Evolutionary conservation across 2,797 vertebrate genomes (phyloP).

Genomic region (Gouania willdenowi): DNA sequence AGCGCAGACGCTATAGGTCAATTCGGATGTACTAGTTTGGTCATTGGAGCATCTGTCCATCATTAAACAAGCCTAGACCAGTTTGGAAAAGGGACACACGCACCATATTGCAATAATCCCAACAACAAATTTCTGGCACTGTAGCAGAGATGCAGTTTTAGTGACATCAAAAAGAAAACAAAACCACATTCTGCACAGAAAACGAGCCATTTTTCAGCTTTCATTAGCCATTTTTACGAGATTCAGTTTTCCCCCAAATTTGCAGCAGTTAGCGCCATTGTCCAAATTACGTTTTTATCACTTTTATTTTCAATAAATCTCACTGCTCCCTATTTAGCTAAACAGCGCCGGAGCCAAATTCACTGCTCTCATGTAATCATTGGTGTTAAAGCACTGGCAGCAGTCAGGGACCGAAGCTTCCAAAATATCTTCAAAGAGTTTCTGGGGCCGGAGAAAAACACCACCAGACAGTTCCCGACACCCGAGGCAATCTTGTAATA

Average conservation of each 20-base stretch:
- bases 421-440: slow-evolving; percentile 44
- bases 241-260: slow-evolving; percentile 9
- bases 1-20: slow-evolving; percentile 54
- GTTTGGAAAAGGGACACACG: slow-evolving; percentile 37
- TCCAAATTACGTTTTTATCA: slow-evolving; percentile 8
- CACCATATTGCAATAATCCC: slow-evolving; percentile 35
- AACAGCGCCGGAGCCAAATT: slow-evolving; percentile 19
- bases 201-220: slow-evolving; percentile 9
- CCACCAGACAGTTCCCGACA: slow-evolving; percentile 25
- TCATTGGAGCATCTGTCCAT: slow-evolving; percentile 65
- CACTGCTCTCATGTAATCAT: slow-evolving; percentile 31
- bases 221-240: slow-evolving; percentile 2
- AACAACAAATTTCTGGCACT: slow-evolving; percentile 32
- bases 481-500: slow-evolving; percentile 26
- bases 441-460: slow-evolving; percentile 24
- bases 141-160: slow-evolving; percentile 20
- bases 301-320: slow-evolving; percentile 3
- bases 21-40: slow-evolving; percentile 39
- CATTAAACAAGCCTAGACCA: slow-evolving; percentile 42
- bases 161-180: slow-evolving; percentile 18
- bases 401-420: slow-evolving; percentile 24
- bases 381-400: slow-evolving; percentile 27
- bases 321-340: neutral
- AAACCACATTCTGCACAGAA: slow-evolving; percentile 5
- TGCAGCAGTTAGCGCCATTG: slow-evolving; percentile 15